Evolutionary conservation across 1,140 invertebrate genomes (phyloP).

Genomic region (Sycophila sp.): DNA sequence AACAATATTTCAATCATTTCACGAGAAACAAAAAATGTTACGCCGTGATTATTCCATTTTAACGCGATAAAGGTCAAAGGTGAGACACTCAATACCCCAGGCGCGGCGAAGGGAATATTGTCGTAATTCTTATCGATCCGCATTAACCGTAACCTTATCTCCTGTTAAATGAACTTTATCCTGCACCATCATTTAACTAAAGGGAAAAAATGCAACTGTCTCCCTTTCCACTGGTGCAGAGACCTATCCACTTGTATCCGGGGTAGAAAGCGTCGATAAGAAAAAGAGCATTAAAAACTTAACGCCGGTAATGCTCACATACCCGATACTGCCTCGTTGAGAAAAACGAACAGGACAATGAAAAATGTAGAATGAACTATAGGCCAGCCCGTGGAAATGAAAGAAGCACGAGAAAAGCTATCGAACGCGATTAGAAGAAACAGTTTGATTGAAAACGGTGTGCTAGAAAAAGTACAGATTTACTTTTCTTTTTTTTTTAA

Average conservation of each 20-base stretch:
- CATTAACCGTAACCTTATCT: constrained; percentile 49
- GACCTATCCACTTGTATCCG: background rate
- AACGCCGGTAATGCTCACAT: background rate
- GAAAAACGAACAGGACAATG: background rate
- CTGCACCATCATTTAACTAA: constrained; percentile 41
- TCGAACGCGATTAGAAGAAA: too few relatives aligned
- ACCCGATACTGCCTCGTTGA: background rate
- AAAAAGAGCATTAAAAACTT: background rate
- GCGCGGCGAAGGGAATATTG: too few relatives aligned
- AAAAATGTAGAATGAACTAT: background rate
- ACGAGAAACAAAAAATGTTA: too few relatives aligned
- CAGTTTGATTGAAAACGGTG: too few relatives aligned
- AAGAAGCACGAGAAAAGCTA: too few relatives aligned
- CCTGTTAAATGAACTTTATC: constrained; percentile 39
- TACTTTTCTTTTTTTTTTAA: too few relatives aligned
- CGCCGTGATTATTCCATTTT: background rate
- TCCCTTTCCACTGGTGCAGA: background rate
- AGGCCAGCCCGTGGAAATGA: background rate
- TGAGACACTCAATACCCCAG: background rate
- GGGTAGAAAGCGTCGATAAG: background rate
- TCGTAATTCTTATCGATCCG: constrained; percentile 37
- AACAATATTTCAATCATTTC: background rate
- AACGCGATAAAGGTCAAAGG: background rate
- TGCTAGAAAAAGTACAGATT: too few relatives aligned
- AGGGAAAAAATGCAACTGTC: too few relatives aligned